Percentiles rank a stretch among this genome's conserved stretches.
phyloP scores from a whole-genome alignment of 1,140 invertebrate species.

The Dreissena polymorpha region DNA sequence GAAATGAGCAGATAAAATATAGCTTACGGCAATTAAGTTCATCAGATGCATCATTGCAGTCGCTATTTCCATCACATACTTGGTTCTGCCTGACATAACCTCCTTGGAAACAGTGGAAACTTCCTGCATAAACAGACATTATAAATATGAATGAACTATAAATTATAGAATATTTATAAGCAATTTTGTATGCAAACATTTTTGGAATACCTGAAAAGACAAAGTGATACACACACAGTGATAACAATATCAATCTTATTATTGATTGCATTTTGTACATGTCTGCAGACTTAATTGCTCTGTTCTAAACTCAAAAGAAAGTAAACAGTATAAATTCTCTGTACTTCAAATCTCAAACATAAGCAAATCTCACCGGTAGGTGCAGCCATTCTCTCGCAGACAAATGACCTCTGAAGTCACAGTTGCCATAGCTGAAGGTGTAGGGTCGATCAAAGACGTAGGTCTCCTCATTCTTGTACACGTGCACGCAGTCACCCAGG shows the following conservation, averaged over 20 bases:
- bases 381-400: slow-evolving; percentile 47
- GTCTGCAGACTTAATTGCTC: too few species aligned
- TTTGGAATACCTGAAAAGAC: too few species aligned
- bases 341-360: not conserved
- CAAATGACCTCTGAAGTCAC: slow-evolving; percentile 11
- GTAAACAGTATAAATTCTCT: not conserved
- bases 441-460: slow-evolving; percentile 48
- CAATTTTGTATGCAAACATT: too few species aligned
- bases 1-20: slow-evolving; percentile 32
- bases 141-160: too few species aligned
- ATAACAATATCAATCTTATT: not conserved
- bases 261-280: not conserved
- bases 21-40: slow-evolving; percentile 64
- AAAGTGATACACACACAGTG: too few species aligned
- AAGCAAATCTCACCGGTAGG: slow-evolving; percentile 26
- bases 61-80: slow-evolving; percentile 96
- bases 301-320: not conserved
- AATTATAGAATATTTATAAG: too few species aligned
- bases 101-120: slow-evolving; percentile 81
- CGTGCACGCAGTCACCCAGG: slow-evolving; percentile 24
- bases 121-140: too few species aligned
- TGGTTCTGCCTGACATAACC: slow-evolving; percentile 97
- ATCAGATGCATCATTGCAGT: slow-evolving; percentile 98
- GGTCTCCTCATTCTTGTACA: not conserved
- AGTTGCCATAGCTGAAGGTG: slow-evolving; percentile 25